A percentile compares a stretch with the other conserved stretches of the same genome.
Evolutionary conservation across 1,140 invertebrate genomes (phyloP).

Genomic region (Platyscapa corneri): DNA sequence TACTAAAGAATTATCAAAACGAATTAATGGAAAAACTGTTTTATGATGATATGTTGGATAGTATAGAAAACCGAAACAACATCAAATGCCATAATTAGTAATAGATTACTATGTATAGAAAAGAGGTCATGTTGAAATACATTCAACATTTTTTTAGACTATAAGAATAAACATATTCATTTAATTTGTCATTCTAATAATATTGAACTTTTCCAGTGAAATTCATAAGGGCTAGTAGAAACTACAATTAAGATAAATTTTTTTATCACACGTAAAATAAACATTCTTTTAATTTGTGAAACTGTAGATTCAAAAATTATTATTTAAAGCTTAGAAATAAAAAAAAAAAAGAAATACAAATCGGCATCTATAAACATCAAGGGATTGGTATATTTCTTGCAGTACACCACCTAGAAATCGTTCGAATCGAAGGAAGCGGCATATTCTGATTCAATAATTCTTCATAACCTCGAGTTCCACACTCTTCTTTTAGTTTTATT

Average conservation of each 20-base stretch:
- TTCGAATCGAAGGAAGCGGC: conserved; percentile 40
- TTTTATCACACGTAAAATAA: neutral
- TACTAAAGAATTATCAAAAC: too few species aligned
- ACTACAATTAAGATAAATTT: neutral
- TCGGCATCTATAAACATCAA: conserved; percentile 3
- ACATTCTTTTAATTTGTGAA: neutral
- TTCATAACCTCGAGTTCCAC: conserved; percentile 44
- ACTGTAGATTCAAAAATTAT: neutral
- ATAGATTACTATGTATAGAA: too few species aligned
- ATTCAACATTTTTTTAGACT: too few species aligned
- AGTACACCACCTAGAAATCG: conserved; percentile 45
- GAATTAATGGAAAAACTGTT: too few species aligned
- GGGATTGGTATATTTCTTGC: conserved; percentile 37
- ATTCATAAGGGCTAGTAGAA: too few species aligned
- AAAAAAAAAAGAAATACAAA: neutral
- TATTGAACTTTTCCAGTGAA: too few species aligned
- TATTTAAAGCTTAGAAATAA: neutral
- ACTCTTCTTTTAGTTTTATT: conserved; percentile 41
- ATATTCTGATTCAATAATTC: conserved; percentile 46
- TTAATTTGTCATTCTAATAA: too few species aligned
- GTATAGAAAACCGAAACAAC: too few species aligned
- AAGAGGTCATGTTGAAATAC: too few species aligned
- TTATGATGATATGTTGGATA: too few species aligned
- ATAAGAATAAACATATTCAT: too few species aligned
- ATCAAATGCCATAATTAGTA: too few species aligned